phyloP scores from a whole-genome alignment of 35 echinoderm and acorn worm species.

The Patiria miniata region DNA sequence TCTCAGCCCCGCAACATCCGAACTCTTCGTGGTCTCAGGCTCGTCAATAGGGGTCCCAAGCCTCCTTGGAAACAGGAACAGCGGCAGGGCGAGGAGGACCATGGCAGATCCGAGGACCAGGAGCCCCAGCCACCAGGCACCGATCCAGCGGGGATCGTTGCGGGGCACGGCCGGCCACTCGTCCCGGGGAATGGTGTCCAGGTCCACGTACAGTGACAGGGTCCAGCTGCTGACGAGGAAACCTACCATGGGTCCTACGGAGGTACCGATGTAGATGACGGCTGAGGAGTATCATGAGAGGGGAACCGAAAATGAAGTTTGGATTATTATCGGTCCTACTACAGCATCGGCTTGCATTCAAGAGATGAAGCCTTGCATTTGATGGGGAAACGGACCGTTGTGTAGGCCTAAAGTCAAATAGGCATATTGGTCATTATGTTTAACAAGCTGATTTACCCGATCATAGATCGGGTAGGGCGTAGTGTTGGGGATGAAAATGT shows the following conservation, averaged over 20 bases:
- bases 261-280: conserved; percentile 27
- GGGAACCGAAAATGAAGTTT: neutral
- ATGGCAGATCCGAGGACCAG: conserved; percentile 43
- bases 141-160: conserved; percentile 75
- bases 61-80: conserved; percentile 50
- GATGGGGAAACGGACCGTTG: too few relatives aligned
- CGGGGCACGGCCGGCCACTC: conserved; percentile 43
- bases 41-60: conserved; percentile 10
- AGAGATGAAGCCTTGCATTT: too few relatives aligned
- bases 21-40: neutral
- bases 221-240: conserved; percentile 44
- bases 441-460: too few relatives aligned
- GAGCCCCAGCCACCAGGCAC: conserved; percentile 79
- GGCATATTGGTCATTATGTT: too few relatives aligned
- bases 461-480: too few relatives aligned
- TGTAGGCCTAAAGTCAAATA: too few relatives aligned
- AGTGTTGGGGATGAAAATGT: too few relatives aligned
- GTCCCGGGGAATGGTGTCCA: conserved; percentile 44
- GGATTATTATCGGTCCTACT: too few relatives aligned
- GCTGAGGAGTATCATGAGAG: conserved; percentile 32
- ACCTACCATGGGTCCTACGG: conserved; percentile 52
- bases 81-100: conserved; percentile 34
- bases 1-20: neutral
- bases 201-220: conserved; percentile 53
- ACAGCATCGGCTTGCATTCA: too few relatives aligned